Evolutionary conservation across 2,113 vertebrate genomes (phyloP).

Genomic region (Miniopterus natalensis): DNA sequence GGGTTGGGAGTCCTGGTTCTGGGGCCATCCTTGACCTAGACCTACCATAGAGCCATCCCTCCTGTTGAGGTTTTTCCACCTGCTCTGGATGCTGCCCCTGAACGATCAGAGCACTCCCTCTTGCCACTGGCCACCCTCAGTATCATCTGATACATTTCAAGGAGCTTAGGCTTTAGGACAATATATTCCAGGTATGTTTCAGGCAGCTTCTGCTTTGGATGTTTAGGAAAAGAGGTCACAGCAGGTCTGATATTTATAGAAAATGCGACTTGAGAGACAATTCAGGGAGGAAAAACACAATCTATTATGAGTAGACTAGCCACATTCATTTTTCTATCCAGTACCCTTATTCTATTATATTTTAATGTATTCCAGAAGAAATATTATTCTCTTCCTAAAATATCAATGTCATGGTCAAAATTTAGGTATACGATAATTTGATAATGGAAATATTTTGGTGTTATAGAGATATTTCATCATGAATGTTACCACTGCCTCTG

Average conservation of each 20-base stretch:
- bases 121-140: background rate
- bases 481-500: background rate
- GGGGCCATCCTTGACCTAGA: background rate
- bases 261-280: background rate
- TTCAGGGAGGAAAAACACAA: background rate
- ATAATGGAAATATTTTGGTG: background rate
- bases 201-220: background rate
- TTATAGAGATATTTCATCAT: background rate
- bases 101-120: background rate
- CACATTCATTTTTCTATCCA: background rate
- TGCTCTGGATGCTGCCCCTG: background rate
- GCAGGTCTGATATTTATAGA: background rate
- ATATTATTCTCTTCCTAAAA: background rate
- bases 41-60: background rate
- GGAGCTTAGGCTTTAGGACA: background rate
- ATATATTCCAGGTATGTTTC: background rate
- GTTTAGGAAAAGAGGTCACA: background rate
- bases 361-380: background rate
- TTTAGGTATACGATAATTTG: background rate
- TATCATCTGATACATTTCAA: background rate
- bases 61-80: background rate
- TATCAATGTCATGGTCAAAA: background rate
- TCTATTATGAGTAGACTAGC: background rate
- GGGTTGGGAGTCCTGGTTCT: background rate
- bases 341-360: background rate